Conservation (phyloP, 2,113 vertebrate genomes). For the Antechinus flavipes region DNA sequence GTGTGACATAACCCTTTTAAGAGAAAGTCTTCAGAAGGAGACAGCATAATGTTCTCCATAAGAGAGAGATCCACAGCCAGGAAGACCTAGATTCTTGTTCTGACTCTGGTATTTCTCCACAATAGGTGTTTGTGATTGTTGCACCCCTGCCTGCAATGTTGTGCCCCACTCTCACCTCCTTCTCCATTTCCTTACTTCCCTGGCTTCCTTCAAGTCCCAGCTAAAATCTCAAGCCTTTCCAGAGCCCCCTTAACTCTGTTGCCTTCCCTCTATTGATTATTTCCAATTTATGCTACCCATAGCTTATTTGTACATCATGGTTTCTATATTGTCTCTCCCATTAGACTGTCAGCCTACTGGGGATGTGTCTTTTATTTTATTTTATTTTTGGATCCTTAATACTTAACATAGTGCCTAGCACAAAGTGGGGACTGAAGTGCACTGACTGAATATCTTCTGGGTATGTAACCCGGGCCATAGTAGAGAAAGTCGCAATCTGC, state of each 20-base stretch:
- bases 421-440: not conserved
- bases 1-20: constrained; percentile 54
- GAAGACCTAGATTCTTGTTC: not conserved
- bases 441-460: not conserved
- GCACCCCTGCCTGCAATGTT: not conserved
- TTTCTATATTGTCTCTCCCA: not conserved
- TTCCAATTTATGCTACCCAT: not conserved
- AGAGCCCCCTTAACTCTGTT: not conserved
- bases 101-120: no score
- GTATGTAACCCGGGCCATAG: not conserved
- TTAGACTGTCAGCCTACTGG: not conserved
- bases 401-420: not conserved
- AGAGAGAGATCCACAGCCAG: not conserved
- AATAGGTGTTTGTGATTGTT: not conserved
- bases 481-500: not conserved
- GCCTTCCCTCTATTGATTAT: not conserved
- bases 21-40: not conserved
- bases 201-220: not conserved
- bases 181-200: not conserved
- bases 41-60: not conserved
- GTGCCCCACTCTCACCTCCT: no score
- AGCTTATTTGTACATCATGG: not conserved
- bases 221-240: not conserved
- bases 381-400: not conserved
- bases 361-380: not conserved